A percentile compares a stretch with the other conserved stretches of the same genome.
phyloP scores from a whole-genome alignment of 2,113 vertebrate species.

The Bujurquina vittata region DNA sequence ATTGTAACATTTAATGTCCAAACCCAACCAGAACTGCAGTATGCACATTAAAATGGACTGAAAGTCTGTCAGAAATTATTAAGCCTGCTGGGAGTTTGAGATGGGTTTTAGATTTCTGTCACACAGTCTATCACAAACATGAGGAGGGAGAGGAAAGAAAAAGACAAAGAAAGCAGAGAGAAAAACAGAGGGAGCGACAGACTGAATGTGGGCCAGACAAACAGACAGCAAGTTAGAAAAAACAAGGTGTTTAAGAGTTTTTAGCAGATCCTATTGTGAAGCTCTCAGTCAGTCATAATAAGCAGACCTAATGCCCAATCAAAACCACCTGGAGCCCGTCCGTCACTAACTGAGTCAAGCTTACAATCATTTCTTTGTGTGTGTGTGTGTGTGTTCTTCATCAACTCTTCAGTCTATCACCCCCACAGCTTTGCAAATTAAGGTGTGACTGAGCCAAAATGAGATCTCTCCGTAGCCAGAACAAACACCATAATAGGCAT shows the following conservation, averaged over 20 bases:
- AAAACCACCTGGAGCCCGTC: constrained; percentile 69
- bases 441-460: constrained; percentile 53
- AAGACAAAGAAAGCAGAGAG: neutral
- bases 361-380: constrained; percentile 47
- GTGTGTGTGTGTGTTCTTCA: neutral
- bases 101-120: constrained; percentile 8
- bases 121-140: constrained; percentile 7
- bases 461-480: constrained; percentile 34
- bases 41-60: neutral
- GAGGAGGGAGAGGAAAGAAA: neutral
- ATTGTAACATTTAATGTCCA: neutral
- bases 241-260: constrained; percentile 49
- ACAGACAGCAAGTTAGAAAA: neutral
- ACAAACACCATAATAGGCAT: constrained; percentile 56
- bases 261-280: constrained; percentile 48
- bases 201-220: constrained; percentile 17
- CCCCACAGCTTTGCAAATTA: constrained; percentile 61
- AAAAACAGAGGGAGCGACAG: neutral
- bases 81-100: neutral
- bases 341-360: constrained; percentile 54
- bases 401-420: constrained; percentile 39
- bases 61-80: neutral
- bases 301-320: constrained; percentile 60
- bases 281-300: constrained; percentile 57
- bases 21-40: neutral